These are phyloP conservation scores for Pammene aurita DNA, from an alignment of 2,888 invertebrate genomes.

Conservation along the genomic window DNA sequence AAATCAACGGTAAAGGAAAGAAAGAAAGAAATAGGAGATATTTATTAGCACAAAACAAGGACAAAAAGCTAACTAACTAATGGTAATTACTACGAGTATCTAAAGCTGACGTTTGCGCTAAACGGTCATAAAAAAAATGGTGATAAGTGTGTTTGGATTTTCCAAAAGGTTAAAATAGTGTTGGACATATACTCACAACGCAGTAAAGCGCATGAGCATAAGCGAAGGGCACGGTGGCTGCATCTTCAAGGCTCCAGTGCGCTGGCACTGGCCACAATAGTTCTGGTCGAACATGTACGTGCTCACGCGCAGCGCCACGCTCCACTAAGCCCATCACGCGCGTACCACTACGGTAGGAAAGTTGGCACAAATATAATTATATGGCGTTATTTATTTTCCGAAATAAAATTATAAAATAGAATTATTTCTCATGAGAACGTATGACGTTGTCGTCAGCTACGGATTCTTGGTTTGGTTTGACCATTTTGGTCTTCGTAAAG, in stretches of 20 bases:
- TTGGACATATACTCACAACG: not conserved
- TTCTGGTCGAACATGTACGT: slow-evolving; percentile 75
- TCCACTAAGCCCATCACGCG: slow-evolving; percentile 86
- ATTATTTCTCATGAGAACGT: too few relatives aligned
- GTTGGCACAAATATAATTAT: too few relatives aligned
- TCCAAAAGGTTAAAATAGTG: not conserved
- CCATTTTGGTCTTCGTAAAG: too few relatives aligned
- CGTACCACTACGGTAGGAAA: slow-evolving; percentile 64
- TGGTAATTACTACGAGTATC: too few relatives aligned
- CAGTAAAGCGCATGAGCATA: slow-evolving; percentile 78
- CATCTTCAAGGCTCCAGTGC: slow-evolving; percentile 87
- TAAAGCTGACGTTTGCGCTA: too few relatives aligned
- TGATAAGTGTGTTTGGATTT: too few relatives aligned
- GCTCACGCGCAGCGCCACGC: slow-evolving; percentile 79
- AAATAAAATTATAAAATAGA: too few relatives aligned
- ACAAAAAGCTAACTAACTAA: not conserved
- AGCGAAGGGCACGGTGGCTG: slow-evolving; percentile 89
- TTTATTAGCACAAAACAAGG: not conserved
- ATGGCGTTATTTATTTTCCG: too few relatives aligned
- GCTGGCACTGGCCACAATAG: slow-evolving; percentile 87
- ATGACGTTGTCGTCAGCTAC: too few relatives aligned
- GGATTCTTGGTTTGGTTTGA: too few relatives aligned
- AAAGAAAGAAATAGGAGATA: not conserved
- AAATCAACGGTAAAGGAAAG: not conserved
- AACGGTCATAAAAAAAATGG: too few relatives aligned